phyloP scores from a whole-genome alignment of 2,113 vertebrate genomes.

The Notiomystis cincta region DNA sequence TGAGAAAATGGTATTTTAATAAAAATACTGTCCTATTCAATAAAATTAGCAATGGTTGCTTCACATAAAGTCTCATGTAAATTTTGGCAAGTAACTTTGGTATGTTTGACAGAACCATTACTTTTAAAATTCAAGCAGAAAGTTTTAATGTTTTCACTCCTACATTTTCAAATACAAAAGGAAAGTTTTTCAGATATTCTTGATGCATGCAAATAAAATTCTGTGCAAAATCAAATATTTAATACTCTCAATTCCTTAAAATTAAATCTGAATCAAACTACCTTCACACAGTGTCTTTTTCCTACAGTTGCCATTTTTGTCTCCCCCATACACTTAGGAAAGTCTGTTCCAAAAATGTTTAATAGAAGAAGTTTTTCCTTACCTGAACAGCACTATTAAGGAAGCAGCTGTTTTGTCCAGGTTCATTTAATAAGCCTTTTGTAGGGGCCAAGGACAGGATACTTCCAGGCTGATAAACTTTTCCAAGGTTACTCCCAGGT shows the following conservation, averaged over 20 bases:
- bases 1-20: not conserved
- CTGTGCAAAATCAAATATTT: not conserved
- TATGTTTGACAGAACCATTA: not conserved
- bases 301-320: not conserved
- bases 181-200: not conserved
- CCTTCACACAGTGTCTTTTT: not conserved
- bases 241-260: not conserved
- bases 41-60: not conserved
- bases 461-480: slow-evolving; percentile 91
- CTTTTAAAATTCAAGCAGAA: not conserved
- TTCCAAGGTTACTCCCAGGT: slow-evolving; percentile 88
- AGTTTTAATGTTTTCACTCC: not conserved
- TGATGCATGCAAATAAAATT: not conserved
- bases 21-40: not conserved
- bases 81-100: not conserved
- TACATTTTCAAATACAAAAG: not conserved
- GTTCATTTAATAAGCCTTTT: slow-evolving; percentile 94
- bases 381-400: slow-evolving; percentile 99
- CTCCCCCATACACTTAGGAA: not conserved
- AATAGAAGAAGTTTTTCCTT: not conserved
- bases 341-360: not conserved
- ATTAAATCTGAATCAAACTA: not conserved
- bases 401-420: slow-evolving; percentile 98
- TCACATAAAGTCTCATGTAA: not conserved
- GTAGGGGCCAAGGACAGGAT: slow-evolving; percentile 93